These are phyloP conservation scores for Odontocolon sp. DNA, from an alignment of 2,888 invertebrate species.

Conservation along the genomic window DNA sequence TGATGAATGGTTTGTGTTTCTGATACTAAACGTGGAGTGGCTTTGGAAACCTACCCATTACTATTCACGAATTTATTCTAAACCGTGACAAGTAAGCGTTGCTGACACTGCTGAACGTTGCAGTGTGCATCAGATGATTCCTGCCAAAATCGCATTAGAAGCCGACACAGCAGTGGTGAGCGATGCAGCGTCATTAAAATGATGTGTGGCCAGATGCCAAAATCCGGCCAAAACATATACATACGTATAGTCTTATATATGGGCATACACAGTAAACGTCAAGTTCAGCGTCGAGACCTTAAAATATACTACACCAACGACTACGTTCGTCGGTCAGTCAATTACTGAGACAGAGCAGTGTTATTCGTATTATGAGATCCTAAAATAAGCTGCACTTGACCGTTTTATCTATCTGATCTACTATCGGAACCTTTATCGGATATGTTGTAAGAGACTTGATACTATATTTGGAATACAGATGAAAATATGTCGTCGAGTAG, in stretches of 20 bases:
- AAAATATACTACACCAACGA: slow-evolving; percentile 49
- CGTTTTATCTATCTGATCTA: slow-evolving; percentile 30
- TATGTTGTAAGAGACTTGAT: too few relatives aligned
- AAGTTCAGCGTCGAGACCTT: slow-evolving; percentile 52
- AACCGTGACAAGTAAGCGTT: slow-evolving; percentile 33
- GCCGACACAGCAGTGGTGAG: slow-evolving; percentile 61
- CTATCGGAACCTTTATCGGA: slow-evolving; percentile 7
- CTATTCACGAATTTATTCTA: slow-evolving; percentile 41
- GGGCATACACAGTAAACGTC: slow-evolving; percentile 17
- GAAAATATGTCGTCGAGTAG: too few relatives aligned
- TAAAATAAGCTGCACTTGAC: slow-evolving; percentile 37
- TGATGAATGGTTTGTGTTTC: too few relatives aligned
- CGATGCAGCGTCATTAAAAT: slow-evolving; percentile 75
- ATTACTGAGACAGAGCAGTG: slow-evolving; percentile 22
- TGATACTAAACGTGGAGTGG: too few relatives aligned
- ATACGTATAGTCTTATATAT: not conserved
- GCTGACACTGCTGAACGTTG: not conserved
- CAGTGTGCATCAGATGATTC: slow-evolving; percentile 35
- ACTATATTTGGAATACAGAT: too few relatives aligned
- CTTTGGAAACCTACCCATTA: not conserved
- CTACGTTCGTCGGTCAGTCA: slow-evolving; percentile 33
- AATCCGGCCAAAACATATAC: slow-evolving; percentile 31
- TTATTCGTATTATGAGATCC: slow-evolving; percentile 26
- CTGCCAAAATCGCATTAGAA: slow-evolving; percentile 78
- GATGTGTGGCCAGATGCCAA: slow-evolving; percentile 74